Evolutionary conservation across 1,140 invertebrate genomes (phyloP), one percentile per base, ranked within the genome.

Genomic region (Pseudomyrmex cubaensis): DNA sequence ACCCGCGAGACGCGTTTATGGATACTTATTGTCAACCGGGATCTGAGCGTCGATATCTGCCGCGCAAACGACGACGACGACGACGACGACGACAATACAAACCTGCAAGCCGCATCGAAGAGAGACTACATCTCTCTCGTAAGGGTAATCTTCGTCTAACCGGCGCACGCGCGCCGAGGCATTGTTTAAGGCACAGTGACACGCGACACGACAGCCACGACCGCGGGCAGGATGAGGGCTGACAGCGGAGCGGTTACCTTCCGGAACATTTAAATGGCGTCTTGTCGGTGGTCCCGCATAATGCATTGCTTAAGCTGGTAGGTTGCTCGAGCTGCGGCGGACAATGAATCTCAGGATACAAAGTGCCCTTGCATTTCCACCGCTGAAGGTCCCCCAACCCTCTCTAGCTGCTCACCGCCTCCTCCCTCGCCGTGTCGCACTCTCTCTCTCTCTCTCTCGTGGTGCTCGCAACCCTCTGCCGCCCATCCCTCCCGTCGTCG

Each of bases 321-420:
- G 78, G 84, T 82, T 82, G 64, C 87, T 89, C 66, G 87, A 89
- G 80, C 74, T 85, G 83, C 54, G 80, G 69, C 84, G 87, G 84
- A 89, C 85, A 89, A 87, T 89, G 87, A 89, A 89, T 87, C 88
- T 86, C 82, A 62, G 85, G 70, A 87, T 89, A 89, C 77, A 89
- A 89, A 89, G 85, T 89, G 87, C 82, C 74, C 77, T 61, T 46
- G n/a, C 50, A 61, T 76, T 85, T 86, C 82, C 74, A 83, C 84
- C 56, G 70, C 76, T 85, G 66, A 85, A 85, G 64, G 62, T 20
- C 10, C 62, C 15, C n/a, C 25, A 3, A 63, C 15, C 59, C 50
- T 7, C 46, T 20, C n/a, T 20, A 25, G 3, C 12, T 9, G n/a
- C 35, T 57, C n/a, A 22, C 15, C 17, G 12, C 57, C 9, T 52